Evolutionary conservation across 2,888 invertebrate species (phyloP), one percentile per base, ranked within the genome.

Genomic region (Stenodema calcarata): DNA sequence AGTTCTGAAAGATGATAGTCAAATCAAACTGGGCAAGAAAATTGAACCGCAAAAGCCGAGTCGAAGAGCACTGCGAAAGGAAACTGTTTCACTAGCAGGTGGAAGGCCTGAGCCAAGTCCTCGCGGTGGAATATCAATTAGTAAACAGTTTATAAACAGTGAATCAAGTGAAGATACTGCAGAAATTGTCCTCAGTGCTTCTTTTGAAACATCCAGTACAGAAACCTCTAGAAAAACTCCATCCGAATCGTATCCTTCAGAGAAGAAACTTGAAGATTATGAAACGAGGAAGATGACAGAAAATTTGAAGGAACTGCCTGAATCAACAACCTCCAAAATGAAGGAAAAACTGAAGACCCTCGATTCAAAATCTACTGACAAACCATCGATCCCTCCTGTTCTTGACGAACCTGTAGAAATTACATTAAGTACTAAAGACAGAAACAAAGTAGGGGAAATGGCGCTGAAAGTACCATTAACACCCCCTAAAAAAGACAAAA

Each of bases 131-230:
- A 73, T 9, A 16, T 79, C 79, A 1, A 70, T 84, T 4, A 73
- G 75, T 73, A 73, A 84, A 28, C 18, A 73, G 28, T 84, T 84
- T 44, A 84, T 84, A 28, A 75, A 84, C 16, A 84, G 73, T 47
- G 84, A 84, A 54, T 84, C 84, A 9, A 84, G 84, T 44, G 28
- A 30, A 14, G 73, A 54, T 47, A 54, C 84, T 11, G 75, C 84
- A 14, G 84, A 84, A 73, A 70, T 84, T 12, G 41, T 84, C 3
- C 27, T 84, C 12, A 84, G 84, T 47, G 84, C 84, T 16, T 84
- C 84, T 18, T 84, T 84, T 54, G 84, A 84, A 16, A 73, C 69
- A 9, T 41, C 82, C 18, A 82, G 80, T 28, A 30, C 30, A n/a
- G 47, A 76, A 85, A 47, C 23, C 6, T 62, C 23, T 27, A 23